Percentiles rank a stretch among this genome's conserved stretches.
These are phyloP conservation scores for Larimichthys crocea DNA, from an alignment of 2,113 vertebrate genomes.

Conservation along the genomic window DNA sequence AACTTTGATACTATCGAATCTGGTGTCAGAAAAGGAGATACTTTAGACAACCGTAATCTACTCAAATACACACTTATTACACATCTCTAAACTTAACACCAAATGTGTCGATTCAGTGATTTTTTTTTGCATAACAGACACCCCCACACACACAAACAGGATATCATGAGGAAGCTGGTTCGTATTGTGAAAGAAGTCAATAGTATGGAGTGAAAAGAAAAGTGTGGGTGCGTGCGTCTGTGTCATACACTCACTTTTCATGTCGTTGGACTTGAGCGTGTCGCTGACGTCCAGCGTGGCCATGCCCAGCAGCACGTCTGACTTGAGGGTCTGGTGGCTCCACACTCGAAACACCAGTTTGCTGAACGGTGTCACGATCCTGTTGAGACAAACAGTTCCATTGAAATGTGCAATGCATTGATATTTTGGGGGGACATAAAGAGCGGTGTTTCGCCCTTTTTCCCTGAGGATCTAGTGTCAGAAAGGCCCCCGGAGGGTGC, in stretches of 20 bases:
- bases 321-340: constrained; percentile 98
- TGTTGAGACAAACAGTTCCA: constrained; percentile 66
- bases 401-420: background rate
- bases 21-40: no score
- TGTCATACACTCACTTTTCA: constrained; percentile 92
- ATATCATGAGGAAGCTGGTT: background rate
- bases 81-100: background rate
- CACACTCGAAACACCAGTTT: constrained; percentile 95
- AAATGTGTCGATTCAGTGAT: background rate
- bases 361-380: constrained; percentile 97
- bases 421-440: background rate
- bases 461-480: background rate
- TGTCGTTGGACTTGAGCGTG: constrained; percentile 93
- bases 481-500: background rate
- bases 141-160: background rate
- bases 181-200: background rate
- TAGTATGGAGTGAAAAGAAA: background rate
- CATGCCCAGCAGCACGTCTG: constrained; percentile 93
- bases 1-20: no score
- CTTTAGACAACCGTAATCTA: no score
- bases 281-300: constrained; percentile 93
- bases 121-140: background rate
- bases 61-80: background rate
- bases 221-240: background rate
- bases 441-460: background rate